Percentiles rank a stretch among this genome's conserved stretches.
Evolutionary conservation across 2,888 invertebrate genomes (phyloP).

Genomic region (Chrysopilus asiliformis): DNA sequence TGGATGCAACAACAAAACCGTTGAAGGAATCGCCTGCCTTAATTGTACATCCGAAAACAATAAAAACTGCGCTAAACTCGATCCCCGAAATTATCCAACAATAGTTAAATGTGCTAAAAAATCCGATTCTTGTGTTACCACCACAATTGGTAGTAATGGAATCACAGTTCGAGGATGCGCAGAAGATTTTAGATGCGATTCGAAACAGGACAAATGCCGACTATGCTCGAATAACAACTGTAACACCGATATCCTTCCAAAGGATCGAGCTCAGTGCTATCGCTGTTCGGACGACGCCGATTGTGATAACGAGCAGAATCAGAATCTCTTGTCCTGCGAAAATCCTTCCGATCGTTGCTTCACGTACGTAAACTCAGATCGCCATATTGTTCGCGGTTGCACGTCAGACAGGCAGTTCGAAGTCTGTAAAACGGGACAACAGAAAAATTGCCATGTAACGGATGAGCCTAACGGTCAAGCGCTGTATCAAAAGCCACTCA

Average conservation of each 20-base stretch:
- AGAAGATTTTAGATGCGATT: neutral
- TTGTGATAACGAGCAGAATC: slow-evolving; percentile 2
- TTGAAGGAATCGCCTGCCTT: slow-evolving; percentile 18
- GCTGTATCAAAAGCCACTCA: slow-evolving; percentile 4
- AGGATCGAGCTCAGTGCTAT: slow-evolving; percentile 5
- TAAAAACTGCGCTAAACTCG: slow-evolving; percentile 25
- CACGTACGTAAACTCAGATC: slow-evolving; percentile 8
- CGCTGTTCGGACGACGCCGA: slow-evolving; percentile 8
- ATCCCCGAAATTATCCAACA: slow-evolving; percentile 16
- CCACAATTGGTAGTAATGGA: no score
- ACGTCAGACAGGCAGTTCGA: slow-evolving; percentile 7
- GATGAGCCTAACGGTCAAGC: neutral
- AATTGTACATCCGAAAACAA: slow-evolving; percentile 21
- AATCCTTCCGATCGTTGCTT: slow-evolving; percentile 9
- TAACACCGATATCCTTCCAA: slow-evolving; percentile 7
- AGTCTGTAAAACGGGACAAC: slow-evolving; percentile 1
- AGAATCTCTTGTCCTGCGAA: slow-evolving; percentile 5
- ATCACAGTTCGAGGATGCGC: slow-evolving; percentile 6
- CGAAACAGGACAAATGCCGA: neutral
- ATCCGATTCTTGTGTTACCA: no score
- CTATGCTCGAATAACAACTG: slow-evolving; percentile 1
- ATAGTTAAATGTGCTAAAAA: no score
- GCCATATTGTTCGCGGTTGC: slow-evolving; percentile 8
- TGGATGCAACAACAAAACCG: slow-evolving; percentile 19
- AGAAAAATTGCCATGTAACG: slow-evolving; percentile 1